Evolutionary conservation across 2,888 invertebrate genomes (phyloP), one percentile per base, ranked within the genome.

Genomic region (Halictus ligatus): DNA sequence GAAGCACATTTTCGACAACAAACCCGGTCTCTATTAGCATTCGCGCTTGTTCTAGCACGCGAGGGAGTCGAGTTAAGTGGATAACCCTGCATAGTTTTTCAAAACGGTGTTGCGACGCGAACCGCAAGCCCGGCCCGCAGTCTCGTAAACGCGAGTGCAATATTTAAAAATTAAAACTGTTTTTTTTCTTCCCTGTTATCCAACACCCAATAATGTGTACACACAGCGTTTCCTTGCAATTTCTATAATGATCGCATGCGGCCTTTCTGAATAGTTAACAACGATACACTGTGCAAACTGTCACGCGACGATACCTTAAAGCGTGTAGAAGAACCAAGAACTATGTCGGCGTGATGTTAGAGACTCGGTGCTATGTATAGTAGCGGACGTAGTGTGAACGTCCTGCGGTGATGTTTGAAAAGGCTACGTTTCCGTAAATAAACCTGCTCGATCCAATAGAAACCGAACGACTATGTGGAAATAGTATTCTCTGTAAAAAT

Each of bases 51-150:
- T 13, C 13, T 13, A 29, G 13, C 60, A 29, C 64, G 64, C 64
- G 29, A 25, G 29, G 13, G 29, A 64, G 64, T 29, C 64, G 64
- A 25, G 64, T 2, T 29, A 64, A 64, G 64, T 64, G 64, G 64
- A 64, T 64, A 64, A 64, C 29, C 64, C 64, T 29, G 64, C 29
- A 29, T 29, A 64, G 15, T 64, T 64, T 60, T 64, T 64, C 64
- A 29, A 64, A 29, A 64, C 29, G 29, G 29, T 58, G 58, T n/a
- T n/a, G 15, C 64, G 64, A 7, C 29, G 58, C 12, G n/a, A 0
- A 12, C n/a, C n/a, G 58, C 21, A 21, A 13, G n/a, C 58, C 58
- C 58, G 2, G 12, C 0, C 12, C 1, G 4, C 64, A 15, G 64
- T 29, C 64, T 29, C 64, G 64, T 64, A 64, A 64, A 64, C n/a